These are phyloP conservation scores for Crypturellus tataupa DNA, from an alignment of 2,797 vertebrate genomes.

Conservation along the genomic window DNA sequence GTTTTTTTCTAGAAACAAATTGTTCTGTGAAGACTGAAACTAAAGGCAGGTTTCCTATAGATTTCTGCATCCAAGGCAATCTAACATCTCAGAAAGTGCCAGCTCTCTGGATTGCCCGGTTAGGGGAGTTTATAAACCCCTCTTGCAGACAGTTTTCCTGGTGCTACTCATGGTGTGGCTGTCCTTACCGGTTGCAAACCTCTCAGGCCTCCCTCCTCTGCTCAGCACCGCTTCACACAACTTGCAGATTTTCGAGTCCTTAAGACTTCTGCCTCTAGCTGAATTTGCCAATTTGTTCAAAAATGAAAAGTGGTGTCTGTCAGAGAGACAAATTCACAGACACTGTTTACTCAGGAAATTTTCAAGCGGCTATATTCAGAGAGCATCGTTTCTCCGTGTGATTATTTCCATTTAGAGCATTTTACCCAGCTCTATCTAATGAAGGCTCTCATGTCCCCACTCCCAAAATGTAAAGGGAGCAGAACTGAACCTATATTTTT, in stretches of 20 bases:
- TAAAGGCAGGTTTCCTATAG: constrained; percentile 26
- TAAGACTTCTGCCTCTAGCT: neutral
- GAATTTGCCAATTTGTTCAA: neutral
- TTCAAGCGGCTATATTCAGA: neutral
- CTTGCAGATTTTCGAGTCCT: neutral
- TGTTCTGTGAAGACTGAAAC: neutral
- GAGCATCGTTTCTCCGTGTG: neutral
- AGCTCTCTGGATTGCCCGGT: neutral
- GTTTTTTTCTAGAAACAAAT: neutral
- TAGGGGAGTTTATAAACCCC: constrained; percentile 8
- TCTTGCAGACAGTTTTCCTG: neutral
- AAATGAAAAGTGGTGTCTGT: neutral
- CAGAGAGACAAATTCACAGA: neutral
- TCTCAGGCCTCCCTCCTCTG: neutral
- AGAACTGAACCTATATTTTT: neutral
- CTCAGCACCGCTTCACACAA: neutral
- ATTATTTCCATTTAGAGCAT: neutral
- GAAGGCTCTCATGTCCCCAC: neutral
- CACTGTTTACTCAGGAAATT: accelerated
- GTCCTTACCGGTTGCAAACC: neutral
- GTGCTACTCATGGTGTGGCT: neutral
- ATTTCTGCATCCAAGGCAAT: constrained; percentile 23
- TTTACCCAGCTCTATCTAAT: neutral
- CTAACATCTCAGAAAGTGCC: neutral
- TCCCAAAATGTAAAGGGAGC: neutral